These are phyloP conservation scores for Lacerta bilineata DNA, from an alignment of 2,797 vertebrate genomes.

Conservation along the genomic window DNA sequence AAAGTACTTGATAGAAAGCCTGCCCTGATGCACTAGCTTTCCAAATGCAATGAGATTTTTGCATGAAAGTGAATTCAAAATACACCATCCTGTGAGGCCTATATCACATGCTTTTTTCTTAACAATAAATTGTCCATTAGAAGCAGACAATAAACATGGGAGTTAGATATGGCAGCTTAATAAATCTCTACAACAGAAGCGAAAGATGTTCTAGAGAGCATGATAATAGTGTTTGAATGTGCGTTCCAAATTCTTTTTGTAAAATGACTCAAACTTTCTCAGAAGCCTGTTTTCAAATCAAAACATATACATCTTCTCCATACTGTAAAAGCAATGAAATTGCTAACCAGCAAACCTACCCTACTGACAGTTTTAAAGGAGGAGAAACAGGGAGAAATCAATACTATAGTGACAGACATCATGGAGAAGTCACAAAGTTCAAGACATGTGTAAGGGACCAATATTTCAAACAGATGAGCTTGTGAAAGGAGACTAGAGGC, in stretches of 20 bases:
- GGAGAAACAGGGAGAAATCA: slow-evolving; percentile 46
- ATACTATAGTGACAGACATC: slow-evolving; percentile 40
- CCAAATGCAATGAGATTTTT: background rate
- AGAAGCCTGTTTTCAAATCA: slow-evolving; percentile 17
- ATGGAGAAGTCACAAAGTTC: slow-evolving; percentile 47
- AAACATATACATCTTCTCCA: background rate
- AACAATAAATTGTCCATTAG: background rate
- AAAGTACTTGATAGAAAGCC: background rate
- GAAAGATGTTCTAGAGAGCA: background rate
- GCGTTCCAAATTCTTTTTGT: background rate
- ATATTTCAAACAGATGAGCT: slow-evolving; percentile 48
- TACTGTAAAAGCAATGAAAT: slow-evolving; percentile 20
- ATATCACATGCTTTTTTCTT: background rate
- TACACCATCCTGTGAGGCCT: background rate
- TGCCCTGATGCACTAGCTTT: background rate
- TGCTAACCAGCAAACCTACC: slow-evolving; percentile 23
- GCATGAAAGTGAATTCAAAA: background rate
- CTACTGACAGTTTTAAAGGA: slow-evolving; percentile 37
- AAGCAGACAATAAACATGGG: background rate
- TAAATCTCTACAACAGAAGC: background rate
- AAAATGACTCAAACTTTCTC: background rate
- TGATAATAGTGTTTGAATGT: too few species aligned
- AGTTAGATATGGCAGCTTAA: background rate
- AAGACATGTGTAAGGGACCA: slow-evolving; percentile 38
- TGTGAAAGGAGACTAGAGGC: slow-evolving; percentile 6